phyloP scores from a whole-genome alignment of 1,140 invertebrate genomes.

The Nephotettix cincticeps region DNA sequence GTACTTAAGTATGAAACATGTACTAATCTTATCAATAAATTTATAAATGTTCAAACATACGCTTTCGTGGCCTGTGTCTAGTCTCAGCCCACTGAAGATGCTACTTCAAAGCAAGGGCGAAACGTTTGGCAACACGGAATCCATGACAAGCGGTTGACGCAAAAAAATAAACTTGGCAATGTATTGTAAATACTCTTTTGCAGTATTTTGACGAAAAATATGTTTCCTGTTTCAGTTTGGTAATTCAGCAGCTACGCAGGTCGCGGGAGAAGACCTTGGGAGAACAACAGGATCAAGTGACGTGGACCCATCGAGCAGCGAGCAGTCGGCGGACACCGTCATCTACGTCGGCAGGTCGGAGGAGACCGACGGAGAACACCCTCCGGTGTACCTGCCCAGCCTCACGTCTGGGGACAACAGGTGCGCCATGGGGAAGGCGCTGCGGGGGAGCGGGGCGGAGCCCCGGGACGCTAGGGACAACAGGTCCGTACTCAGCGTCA shows the following conservation, averaged over 20 bases:
- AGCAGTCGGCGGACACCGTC: conserved; percentile 93
- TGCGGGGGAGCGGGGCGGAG: conserved; percentile 72
- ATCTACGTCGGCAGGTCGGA: conserved; percentile 90
- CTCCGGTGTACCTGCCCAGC: conserved; percentile 64
- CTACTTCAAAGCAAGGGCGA: too few species aligned
- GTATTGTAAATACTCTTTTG: too few species aligned
- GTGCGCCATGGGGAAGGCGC: conserved; percentile 72
- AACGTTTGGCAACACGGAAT: too few species aligned
- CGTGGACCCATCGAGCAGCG: conserved; percentile 92
- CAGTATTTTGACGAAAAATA: too few species aligned
- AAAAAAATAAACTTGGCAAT: too few species aligned
- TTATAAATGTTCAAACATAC: too few species aligned
- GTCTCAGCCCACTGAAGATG: too few species aligned
- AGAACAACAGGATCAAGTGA: conserved; percentile 73
- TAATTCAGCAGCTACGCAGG: conserved; percentile 1
- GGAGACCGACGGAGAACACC: conserved; percentile 89
- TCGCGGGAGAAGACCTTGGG: conserved; percentile 67
- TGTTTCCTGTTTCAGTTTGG: conserved; percentile 12
- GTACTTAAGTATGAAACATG: too few species aligned
- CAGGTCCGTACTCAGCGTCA: conserved; percentile 35
- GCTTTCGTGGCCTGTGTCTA: too few species aligned
- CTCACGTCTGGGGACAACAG: conserved; percentile 65
- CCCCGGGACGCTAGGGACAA: conserved; percentile 41
- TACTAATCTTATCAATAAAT: too few species aligned
- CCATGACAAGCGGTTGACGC: too few species aligned